These are phyloP conservation scores for Callionymus lyra DNA, from an alignment of 2,113 vertebrate species.

Conservation along the genomic window DNA sequence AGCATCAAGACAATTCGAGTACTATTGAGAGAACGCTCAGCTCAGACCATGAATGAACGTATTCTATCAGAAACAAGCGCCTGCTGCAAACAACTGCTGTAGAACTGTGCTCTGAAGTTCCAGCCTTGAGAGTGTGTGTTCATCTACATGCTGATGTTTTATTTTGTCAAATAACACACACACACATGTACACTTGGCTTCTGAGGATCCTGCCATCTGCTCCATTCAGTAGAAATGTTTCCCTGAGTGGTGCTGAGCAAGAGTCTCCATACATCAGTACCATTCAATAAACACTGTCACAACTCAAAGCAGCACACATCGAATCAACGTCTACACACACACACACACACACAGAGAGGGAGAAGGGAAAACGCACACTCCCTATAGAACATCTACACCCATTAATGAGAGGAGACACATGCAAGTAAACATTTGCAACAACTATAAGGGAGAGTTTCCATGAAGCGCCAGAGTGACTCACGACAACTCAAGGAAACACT, in stretches of 20 bases:
- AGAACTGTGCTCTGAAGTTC: too few relatives aligned
- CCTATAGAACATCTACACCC: background rate
- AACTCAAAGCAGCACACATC: conserved; percentile 35
- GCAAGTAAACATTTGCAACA: background rate
- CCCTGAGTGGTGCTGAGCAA: conserved; percentile 31
- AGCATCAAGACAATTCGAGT: too few relatives aligned
- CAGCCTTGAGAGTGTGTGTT: too few relatives aligned
- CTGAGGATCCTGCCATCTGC: conserved; percentile 45
- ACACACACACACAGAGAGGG: too few relatives aligned
- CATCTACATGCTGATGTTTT: too few relatives aligned
- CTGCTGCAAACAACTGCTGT: too few relatives aligned
- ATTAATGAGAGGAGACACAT: background rate
- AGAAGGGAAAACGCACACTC: too few relatives aligned
- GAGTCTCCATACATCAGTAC: conserved; percentile 46
- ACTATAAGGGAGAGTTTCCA: too few relatives aligned
- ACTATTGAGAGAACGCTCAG: too few relatives aligned
- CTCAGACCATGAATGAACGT: too few relatives aligned
- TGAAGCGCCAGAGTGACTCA: background rate
- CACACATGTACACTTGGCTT: conserved; percentile 15
- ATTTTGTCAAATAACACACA: too few relatives aligned
- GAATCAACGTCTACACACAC: conserved; percentile 8
- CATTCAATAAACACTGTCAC: conserved; percentile 53
- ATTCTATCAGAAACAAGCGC: too few relatives aligned
- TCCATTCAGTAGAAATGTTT: conserved; percentile 49
- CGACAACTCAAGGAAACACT: background rate